Conservation (phyloP, 1,140 invertebrate species). For the Drosophila albomicans region DNA sequence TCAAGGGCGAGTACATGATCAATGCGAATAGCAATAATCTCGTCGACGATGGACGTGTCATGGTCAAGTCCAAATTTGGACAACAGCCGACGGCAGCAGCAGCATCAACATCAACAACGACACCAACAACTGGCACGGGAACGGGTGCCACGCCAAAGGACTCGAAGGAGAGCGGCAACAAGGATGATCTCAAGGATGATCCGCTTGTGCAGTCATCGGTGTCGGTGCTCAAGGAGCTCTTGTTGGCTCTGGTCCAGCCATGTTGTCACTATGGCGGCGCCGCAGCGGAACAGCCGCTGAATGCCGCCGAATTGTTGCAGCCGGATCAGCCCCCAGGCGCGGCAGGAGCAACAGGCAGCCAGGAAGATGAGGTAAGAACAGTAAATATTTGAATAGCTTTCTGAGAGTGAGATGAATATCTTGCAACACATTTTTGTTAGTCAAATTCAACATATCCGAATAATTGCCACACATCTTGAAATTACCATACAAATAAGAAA, state of each 20-base stretch:
- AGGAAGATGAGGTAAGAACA: constrained; percentile 54
- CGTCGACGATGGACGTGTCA: constrained; percentile 72
- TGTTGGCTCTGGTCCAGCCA: constrained; percentile 69
- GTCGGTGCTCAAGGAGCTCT: constrained; percentile 68
- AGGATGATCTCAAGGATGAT: constrained; percentile 53
- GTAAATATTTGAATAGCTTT: too few species aligned
- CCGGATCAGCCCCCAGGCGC: constrained; percentile 49
- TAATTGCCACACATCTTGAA: too few species aligned
- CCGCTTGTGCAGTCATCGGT: constrained; percentile 58
- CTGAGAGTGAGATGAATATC: too few species aligned
- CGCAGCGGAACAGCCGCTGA: not conserved
- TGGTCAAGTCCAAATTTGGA: constrained; percentile 80
- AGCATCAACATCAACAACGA: constrained; percentile 2
- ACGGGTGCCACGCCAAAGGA: not conserved
- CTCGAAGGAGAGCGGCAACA: not conserved
- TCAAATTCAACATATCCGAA: too few species aligned
- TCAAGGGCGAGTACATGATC: constrained; percentile 87
- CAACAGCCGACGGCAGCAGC: constrained; percentile 63
- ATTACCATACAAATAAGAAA: too few species aligned
- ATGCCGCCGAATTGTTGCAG: constrained; percentile 50
- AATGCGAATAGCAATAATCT: constrained; percentile 53
- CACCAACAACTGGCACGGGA: constrained; percentile 14
- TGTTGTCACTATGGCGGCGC: constrained; percentile 62
- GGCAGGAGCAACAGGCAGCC: constrained; percentile 7
- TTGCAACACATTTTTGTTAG: too few species aligned